Percentiles rank a stretch among this genome's conserved stretches.
Evolutionary conservation across 2,797 vertebrate genomes (phyloP).

Genomic region (Carcharodon carcharias): DNA sequence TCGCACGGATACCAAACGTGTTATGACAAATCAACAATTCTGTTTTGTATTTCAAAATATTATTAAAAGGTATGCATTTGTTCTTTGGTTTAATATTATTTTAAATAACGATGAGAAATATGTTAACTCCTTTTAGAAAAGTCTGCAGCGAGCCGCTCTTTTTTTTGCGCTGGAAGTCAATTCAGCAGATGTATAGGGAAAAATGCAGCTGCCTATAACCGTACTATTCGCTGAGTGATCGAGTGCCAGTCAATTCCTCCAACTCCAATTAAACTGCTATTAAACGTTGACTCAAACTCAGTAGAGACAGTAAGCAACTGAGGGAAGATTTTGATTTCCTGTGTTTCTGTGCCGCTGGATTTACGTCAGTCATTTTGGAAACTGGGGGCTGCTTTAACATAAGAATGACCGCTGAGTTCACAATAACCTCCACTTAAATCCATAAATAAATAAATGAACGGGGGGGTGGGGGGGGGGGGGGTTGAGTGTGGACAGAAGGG

Average conservation of each 20-base stretch:
- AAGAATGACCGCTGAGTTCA: neutral
- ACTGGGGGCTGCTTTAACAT: neutral
- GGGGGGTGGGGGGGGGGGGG: neutral
- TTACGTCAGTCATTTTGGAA: neutral
- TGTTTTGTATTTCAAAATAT: constrained; percentile 19
- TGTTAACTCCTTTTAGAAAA: neutral
- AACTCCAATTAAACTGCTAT: neutral
- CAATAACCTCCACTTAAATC: neutral
- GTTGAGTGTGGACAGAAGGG: neutral
- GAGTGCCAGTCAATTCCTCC: neutral
- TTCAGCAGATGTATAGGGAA: neutral
- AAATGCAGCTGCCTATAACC: neutral
- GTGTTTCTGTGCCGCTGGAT: neutral
- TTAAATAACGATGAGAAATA: neutral
- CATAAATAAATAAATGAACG: neutral
- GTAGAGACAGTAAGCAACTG: neutral
- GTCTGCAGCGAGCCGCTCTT: neutral
- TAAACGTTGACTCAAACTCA: neutral
- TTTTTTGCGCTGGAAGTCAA: neutral
- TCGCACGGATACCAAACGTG: constrained; percentile 38
- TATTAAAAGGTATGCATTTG: neutral
- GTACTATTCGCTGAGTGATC: neutral
- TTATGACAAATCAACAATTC: neutral
- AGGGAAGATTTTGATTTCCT: neutral
- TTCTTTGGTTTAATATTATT: neutral